Base-by-base conservation (phyloP, 2,797 vertebrate species). In the Cottoperca gobio region DNA sequence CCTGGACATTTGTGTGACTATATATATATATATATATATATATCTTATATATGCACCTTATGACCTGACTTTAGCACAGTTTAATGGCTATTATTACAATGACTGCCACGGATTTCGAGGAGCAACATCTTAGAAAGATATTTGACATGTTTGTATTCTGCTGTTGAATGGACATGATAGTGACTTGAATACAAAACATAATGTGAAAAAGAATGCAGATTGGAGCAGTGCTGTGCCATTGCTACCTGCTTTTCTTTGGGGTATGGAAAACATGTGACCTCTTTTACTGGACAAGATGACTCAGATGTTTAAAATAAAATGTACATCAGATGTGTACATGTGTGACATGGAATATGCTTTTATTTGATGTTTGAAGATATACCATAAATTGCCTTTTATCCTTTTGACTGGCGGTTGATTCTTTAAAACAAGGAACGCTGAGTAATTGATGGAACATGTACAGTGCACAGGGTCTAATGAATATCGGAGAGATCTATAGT, bases 381-480 rank as follows among this genome's bases (percentile, higher is more conserved):
- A n/a, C 12, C 12, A 52, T 60, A 54, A 50, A 70, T 7, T 35
- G 35, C 12, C 35, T 65, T 63, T 6, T 9, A 66, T 50, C 6
- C 19, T 26, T 13, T 39, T 39, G 54, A 28, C 31, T 24, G 13
- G 1, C 31, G 58, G 19, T 33, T n/a, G 40, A 48, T 70, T 66
- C 2, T 46, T 70, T 17, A 31, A 39, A 71, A 49, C 35, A 19
- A 10, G 14, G 57, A 68, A 39, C 23, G 45, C 5, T 6, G 6
- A 48, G 31, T 40, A 4, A 1, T 2, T 35, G 1, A 14, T 3
- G 0, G 0, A n/a, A 33, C 12, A 9, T 50, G 2, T 14, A 43
- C 16, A 45, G 33, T 1, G 7, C 2, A 26, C 39, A 46, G 19
- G n/a, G 2, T 50, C 35, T 0, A 0, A 55, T 26, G 54, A 0